These are phyloP conservation scores for Acropternis orthonyx DNA, from an alignment of 2,797 vertebrate species.

Conservation along the genomic window DNA sequence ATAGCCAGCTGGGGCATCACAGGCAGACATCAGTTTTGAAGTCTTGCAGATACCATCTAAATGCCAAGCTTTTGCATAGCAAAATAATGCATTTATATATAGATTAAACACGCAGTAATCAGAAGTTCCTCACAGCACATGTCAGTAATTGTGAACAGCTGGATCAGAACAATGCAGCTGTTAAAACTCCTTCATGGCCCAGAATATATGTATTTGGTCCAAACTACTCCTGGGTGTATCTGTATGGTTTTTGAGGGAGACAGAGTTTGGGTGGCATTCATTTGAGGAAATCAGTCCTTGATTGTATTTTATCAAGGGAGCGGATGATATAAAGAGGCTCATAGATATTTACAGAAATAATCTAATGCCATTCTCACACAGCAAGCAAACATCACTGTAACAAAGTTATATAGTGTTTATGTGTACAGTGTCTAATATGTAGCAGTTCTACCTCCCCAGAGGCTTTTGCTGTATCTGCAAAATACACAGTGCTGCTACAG, in stretches of 20 bases:
- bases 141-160: slow-evolving; percentile 35
- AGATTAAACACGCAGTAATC: slow-evolving; percentile 1
- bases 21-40: slow-evolving; percentile 43
- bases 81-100: slow-evolving; percentile 32
- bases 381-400: background rate
- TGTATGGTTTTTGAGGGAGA: background rate
- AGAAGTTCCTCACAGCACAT: background rate
- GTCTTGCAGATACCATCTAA: slow-evolving; percentile 17
- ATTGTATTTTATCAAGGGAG: background rate
- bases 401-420: fast-evolving
- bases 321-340: background rate
- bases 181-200: background rate
- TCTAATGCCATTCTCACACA: background rate
- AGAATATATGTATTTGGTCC: background rate
- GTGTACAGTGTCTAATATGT: fast-evolving
- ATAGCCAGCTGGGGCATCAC: slow-evolving; percentile 27
- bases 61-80: slow-evolving; percentile 33
- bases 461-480: background rate
- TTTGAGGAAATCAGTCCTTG: background rate
- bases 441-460: background rate
- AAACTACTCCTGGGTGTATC: background rate
- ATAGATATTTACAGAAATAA: background rate
- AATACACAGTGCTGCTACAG: background rate
- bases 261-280: background rate
- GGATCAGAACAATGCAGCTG: slow-evolving; percentile 5